Base-by-base conservation (phyloP, 2,888 invertebrate genomes). In the Cybosia mesomella region DNA sequence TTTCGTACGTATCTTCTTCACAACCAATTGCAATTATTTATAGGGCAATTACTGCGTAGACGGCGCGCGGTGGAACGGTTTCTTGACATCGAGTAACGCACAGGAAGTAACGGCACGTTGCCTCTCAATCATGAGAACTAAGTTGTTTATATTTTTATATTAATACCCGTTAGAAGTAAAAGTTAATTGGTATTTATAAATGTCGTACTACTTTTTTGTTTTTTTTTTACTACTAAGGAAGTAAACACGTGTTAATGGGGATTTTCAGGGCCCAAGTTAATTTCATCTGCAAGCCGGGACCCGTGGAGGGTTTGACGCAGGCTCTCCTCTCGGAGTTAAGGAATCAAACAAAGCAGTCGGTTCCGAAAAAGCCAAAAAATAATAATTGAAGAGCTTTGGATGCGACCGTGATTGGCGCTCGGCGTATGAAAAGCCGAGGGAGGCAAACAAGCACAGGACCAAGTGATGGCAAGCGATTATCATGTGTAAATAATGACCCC, bases 51-150 rank as follows among this genome's bases (percentile, higher is more conserved):
- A 54, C 22, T 22, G 13, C 15, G 39, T 21, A 55, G 15, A 28
- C 39, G 34, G 15, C 64, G 24, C 18, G 24, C 22, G 11, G 11
- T 22, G 67, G 73, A 70, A 79, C 76, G 77, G 79, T 80, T 79
- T 71, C 72, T 76, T 75, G 68, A 76, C 75, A 68, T 66, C 60
- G 58, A 32, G 69, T 70, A 65, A 63, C 32, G 63, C 67, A 62
- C 64, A 60, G 67, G 68, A 65, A 71, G 54, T 59, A 62, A 61
- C n/a, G 60, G 61, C 58, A 11, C n/a, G 39, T 32, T 11, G 34
- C 15, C 24, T 54, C 57, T 43, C 61, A 62, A 43, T 67, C 39
- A 43, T 57, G 60, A 63, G 63, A 63, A 63, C 34, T 34, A 49
- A 15, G 58, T 64, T 58, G 53, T 28, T 53, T 67, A 18, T 22